Percentiles rank a stretch among this genome's conserved stretches.
phyloP scores from a whole-genome alignment of 37 sponge, comb jelly and placozoan species.

The Mnemiopsis leidyi region DNA sequence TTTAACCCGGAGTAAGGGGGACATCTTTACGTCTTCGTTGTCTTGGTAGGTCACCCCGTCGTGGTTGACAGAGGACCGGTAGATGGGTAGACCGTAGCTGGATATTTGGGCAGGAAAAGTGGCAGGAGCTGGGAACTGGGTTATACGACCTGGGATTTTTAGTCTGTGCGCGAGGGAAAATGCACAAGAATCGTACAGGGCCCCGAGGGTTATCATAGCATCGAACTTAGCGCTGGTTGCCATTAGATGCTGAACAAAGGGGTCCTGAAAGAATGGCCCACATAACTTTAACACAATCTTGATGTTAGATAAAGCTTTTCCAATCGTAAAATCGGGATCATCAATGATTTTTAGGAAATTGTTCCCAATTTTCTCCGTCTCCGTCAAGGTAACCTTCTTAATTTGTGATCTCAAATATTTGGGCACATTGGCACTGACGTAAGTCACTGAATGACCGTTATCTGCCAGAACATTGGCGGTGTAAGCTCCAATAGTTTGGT shows the following conservation, averaged over 20 bases:
- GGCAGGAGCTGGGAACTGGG: slow-evolving; percentile 20
- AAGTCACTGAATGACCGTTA: slow-evolving; percentile 44
- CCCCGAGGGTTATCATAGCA: slow-evolving; percentile 13
- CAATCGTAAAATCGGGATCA: not conserved
- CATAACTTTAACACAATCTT: not conserved
- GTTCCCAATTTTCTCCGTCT: slow-evolving; percentile 4
- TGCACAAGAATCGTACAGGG: slow-evolving; percentile 34
- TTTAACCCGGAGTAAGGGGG: slow-evolving; percentile 10
- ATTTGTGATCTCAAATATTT: not conserved
- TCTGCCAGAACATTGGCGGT: slow-evolving; percentile 30
- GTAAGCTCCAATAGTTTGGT: slow-evolving; percentile 39
- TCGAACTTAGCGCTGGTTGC: not conserved
- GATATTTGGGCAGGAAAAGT: slow-evolving; percentile 35
- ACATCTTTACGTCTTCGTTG: not conserved
- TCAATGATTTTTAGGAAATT: not conserved
- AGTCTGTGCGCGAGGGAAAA: slow-evolving; percentile 25
- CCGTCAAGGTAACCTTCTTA: not conserved
- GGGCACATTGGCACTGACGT: slow-evolving; percentile 49
- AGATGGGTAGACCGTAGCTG: slow-evolving; percentile 1
- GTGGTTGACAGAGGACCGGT: not conserved
- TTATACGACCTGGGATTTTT: not conserved
- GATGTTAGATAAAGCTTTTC: not conserved
- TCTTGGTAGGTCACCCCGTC: slow-evolving; percentile 20
- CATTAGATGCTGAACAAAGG: slow-evolving; percentile 22
- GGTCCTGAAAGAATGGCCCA: not conserved